phyloP scores from a whole-genome alignment of 2,888 invertebrate species.

The Pachymerium ferrugineum region DNA sequence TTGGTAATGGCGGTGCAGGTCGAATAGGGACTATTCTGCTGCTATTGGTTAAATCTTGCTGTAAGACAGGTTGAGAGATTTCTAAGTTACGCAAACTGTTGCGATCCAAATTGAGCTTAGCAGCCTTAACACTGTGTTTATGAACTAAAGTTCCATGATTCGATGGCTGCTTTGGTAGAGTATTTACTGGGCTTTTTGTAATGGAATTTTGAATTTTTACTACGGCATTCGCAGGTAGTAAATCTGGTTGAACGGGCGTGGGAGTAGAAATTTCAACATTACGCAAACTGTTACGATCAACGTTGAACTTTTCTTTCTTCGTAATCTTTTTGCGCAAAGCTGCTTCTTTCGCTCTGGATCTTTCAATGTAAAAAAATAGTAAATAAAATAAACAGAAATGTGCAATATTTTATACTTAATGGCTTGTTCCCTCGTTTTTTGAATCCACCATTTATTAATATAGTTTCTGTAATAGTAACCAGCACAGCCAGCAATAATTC shows the following conservation, averaged over 20 bases:
- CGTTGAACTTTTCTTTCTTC: background rate
- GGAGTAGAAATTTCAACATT: conserved; percentile 37
- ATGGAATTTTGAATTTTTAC: conserved; percentile 41
- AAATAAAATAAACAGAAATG: background rate
- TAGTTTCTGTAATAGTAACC: conserved; percentile 70
- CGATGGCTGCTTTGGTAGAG: background rate
- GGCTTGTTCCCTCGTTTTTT: conserved; percentile 39
- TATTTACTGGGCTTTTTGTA: conserved; percentile 8
- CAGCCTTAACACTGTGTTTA: conserved; percentile 57
- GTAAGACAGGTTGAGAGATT: conserved; percentile 76
- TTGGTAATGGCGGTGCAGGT: conserved; percentile 42
- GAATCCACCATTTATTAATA: conserved; percentile 54
- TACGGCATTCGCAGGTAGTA: conserved; percentile 1
- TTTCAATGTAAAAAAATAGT: conserved; percentile 27
- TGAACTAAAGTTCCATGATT: conserved; percentile 50
- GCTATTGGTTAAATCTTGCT: conserved; percentile 52
- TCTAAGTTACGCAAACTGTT: conserved; percentile 66
- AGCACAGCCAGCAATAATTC: conserved; percentile 62
- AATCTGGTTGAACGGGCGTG: conserved; percentile 30
- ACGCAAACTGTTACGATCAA: conserved; percentile 37
- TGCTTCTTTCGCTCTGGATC: conserved; percentile 39
- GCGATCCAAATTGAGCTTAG: conserved; percentile 66
- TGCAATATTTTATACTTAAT: conserved; percentile 38
- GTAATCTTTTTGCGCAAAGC: conserved; percentile 38
- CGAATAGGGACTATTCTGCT: conserved; percentile 59